phyloP scores from a whole-genome alignment of 1,140 invertebrate species.

The Anastatus disparis region DNA sequence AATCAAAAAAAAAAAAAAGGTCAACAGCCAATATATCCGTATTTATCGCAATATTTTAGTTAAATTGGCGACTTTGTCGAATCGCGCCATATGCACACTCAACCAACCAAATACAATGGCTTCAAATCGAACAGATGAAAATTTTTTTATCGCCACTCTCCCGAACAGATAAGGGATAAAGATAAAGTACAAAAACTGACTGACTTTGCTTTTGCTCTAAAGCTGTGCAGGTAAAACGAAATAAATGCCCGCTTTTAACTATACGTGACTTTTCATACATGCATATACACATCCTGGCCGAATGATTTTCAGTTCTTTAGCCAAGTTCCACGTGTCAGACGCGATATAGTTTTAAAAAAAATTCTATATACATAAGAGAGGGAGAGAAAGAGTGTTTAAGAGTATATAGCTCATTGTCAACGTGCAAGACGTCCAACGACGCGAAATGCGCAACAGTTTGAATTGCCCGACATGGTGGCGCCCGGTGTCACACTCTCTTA shows the following conservation, averaged over 20 bases:
- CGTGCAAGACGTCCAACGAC: slow-evolving; percentile 17
- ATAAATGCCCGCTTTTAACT: slow-evolving; percentile 6
- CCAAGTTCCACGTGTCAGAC: slow-evolving; percentile 2
- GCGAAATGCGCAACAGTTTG: slow-evolving; percentile 43
- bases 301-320: slow-evolving; percentile 11
- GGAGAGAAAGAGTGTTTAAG: not conserved
- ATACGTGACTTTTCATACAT: not conserved
- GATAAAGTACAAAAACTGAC: slow-evolving; percentile 14
- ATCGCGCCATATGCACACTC: not conserved
- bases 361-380: not conserved
- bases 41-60: too few relatives aligned
- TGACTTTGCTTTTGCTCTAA: not conserved
- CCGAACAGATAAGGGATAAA: slow-evolving; percentile 1
- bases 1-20: too few relatives aligned
- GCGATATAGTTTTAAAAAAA: slow-evolving; percentile 3
- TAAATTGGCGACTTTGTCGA: not conserved
- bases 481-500: slow-evolving; percentile 42
- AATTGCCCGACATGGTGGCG: slow-evolving; percentile 51
- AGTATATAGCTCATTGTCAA: slow-evolving; percentile 36
- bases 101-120: too few relatives aligned
- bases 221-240: not conserved
- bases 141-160: slow-evolving; percentile 30
- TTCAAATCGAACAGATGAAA: not conserved
- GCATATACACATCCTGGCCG: too few relatives aligned
- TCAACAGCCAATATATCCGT: too few relatives aligned